Evolutionary conservation across 1,140 invertebrate genomes (phyloP), one percentile per base, ranked within the genome.

Genomic region (Condylostylus longicornis): DNA sequence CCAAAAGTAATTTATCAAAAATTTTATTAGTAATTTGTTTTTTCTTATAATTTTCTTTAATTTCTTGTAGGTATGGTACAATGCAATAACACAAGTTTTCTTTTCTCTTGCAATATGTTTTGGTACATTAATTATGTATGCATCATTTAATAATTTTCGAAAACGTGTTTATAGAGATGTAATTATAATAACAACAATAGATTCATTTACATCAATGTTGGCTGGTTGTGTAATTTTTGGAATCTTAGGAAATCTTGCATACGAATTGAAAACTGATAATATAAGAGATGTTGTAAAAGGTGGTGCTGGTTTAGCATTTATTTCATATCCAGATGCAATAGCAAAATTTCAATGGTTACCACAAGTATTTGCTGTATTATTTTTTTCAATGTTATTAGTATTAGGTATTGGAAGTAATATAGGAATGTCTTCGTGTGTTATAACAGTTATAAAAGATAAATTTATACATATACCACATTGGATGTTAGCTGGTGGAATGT

Each of bases 271-370:
- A 4, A 62, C 64, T n/a, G 58, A 62, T 18, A 51, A 59, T 12
- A 59, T 59, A 5, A 41, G 46, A 1, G 42, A 49, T 13, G 57
- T 80, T 1, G 73, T 77, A 0, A 65, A 68, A 35, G 69, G 69
- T 2, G 74, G 74, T 5, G 64, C 72, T 35, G 77, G 77, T 1
- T 61, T 80, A 14, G 77, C 77, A 4, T 76, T 81, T 46, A 70
- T 89, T 15, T 85, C 83, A 0, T 94, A 91, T 61, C 86, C 87
- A 1, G 84, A 88, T 46, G 87, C 87, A 1, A 80, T 93, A 33
- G 72, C 81, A 5, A 82, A 85, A 57, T 82, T 89, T 45, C 72
- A 73, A 4, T 63, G 69, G 30, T 61, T 82, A 34, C 83, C 83
- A 1, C 81, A 84, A 64, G 70, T 32, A 8, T 89, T 88, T 64